Conservation (phyloP, 2,113 vertebrate genomes). For the Promerops cafer region DNA sequence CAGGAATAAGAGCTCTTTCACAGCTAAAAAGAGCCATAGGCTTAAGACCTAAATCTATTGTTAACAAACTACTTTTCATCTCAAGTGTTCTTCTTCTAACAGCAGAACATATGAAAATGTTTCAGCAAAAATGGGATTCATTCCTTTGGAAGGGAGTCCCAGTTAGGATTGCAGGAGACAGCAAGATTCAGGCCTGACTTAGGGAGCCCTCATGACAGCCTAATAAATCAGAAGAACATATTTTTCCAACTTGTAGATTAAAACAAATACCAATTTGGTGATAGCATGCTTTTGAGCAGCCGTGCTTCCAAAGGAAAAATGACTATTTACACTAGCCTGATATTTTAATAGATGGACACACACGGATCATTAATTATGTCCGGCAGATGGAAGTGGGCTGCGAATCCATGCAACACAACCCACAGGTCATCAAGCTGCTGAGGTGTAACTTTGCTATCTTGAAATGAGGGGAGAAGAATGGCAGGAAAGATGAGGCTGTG, state of each 20-base stretch:
- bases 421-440: background rate
- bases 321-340: background rate
- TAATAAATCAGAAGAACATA: background rate
- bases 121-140: background rate
- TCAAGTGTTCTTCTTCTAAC: background rate
- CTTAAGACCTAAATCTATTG: background rate
- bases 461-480: background rate
- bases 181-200: background rate
- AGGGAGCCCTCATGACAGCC: background rate
- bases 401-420: background rate
- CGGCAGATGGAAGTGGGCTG: background rate
- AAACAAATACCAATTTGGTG: conserved; percentile 31
- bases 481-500: background rate
- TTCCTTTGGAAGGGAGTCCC: background rate
- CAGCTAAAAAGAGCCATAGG: background rate
- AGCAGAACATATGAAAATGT: background rate
- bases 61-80: background rate
- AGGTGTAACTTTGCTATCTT: background rate
- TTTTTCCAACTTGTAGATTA: conserved; percentile 37
- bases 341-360: background rate
- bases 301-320: background rate
- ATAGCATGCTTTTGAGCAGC: background rate
- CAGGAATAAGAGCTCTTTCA: background rate
- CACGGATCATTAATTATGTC: background rate
- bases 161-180: background rate